Evolutionary conservation across 1,140 invertebrate genomes (phyloP).

Genomic region (Diorhabda sublineata): DNA sequence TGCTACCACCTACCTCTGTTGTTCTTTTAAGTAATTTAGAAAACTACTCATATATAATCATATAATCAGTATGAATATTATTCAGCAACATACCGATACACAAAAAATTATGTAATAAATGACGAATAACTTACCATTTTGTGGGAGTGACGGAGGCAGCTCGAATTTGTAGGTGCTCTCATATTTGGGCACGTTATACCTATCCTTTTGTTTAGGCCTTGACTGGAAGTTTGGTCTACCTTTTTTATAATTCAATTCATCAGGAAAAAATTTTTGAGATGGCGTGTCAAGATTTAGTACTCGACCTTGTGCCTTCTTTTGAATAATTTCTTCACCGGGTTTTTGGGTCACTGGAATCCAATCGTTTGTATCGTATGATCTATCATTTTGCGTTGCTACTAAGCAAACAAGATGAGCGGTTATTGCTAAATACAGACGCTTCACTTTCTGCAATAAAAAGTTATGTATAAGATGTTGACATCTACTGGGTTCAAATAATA

Average conservation of each 20-base stretch:
- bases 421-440: conserved; percentile 25
- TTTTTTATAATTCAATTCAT: conserved; percentile 36
- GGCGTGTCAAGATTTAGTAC: conserved; percentile 50
- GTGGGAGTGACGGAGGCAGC: conserved; percentile 22
- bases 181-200: conserved; percentile 28
- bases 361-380: conserved; percentile 39
- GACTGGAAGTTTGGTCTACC: conserved; percentile 16
- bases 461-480: background rate
- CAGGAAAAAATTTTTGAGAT: conserved; percentile 46
- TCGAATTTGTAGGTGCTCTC: conserved; percentile 32
- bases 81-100: too few relatives aligned
- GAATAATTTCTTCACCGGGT: conserved; percentile 15
- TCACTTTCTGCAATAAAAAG: conserved; percentile 36
- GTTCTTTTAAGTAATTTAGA: too few relatives aligned
- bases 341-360: conserved; percentile 42
- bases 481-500: too few relatives aligned
- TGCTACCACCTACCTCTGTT: too few relatives aligned
- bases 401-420: conserved; percentile 17
- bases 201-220: conserved; percentile 27
- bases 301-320: conserved; percentile 46
- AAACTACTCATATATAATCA: too few relatives aligned
- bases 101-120: background rate
- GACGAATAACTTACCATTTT: conserved; percentile 13
- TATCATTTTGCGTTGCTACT: conserved; percentile 27
- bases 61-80: too few relatives aligned